Evolutionary conservation across 2,113 vertebrate genomes (phyloP), one percentile per base, ranked within the genome.

Genomic region (Cairina moschata): DNA sequence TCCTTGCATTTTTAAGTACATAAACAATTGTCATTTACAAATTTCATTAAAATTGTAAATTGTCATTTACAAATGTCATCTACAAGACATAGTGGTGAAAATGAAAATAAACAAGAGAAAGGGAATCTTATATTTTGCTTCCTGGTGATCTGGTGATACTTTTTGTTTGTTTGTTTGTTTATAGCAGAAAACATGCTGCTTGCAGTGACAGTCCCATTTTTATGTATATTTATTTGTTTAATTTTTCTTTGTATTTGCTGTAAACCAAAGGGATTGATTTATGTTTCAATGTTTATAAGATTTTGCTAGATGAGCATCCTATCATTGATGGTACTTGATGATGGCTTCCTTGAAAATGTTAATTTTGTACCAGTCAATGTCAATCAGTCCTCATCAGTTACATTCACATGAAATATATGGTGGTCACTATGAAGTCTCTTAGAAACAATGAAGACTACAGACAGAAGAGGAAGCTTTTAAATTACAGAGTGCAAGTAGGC

Each of bases 321-420:
- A 31, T 88, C 29, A 18, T 6, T 96, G 93, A 95, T 4, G 32
- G 48, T 92, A 98, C 97, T 95, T 94, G 81, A 94, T 92, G 69
- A 31, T 97, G 96, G 83, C 96, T 96, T 87, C 91, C 72, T 93
- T 80, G 85, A 81, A 97, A 97, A 97, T 96, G 90, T 5, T 94
- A 92, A 96, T 97, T 97, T 97, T 69, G 59, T 93, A 96, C 52
- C 89, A 94, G 89, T 75, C 74, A 73, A 12, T 96, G 96, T 96
- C 91, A 93, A 88, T 97, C 86, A 83, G 68, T 79, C 12, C 3
- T 71, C n/a, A 13, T 83, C 68, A 92, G 73, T 94, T 93, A 67
- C 3, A 4, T 50, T 80, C 65, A 68, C 40, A 90, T 71, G 66
- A 74, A 95, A 54, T 96, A 65, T 25, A 4, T 81, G 50, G 58